phyloP scores from a whole-genome alignment of 2,888 invertebrate species.

The Zonitis immaculata region DNA sequence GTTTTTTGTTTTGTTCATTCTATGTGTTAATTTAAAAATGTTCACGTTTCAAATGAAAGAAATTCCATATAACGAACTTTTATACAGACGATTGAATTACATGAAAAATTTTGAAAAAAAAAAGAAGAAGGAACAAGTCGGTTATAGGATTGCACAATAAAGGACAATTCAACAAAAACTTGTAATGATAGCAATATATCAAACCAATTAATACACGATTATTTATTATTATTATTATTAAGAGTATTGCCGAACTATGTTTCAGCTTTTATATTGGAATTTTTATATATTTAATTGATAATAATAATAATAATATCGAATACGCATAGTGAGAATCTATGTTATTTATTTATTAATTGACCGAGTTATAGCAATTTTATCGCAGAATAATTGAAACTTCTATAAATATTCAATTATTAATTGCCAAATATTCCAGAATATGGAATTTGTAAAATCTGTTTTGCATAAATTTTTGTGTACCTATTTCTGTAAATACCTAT shows the following conservation, averaged over 20 bases:
- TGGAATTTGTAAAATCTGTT: too few species aligned
- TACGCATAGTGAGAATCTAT: too few species aligned
- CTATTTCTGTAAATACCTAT: too few species aligned
- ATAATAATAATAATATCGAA: too few species aligned
- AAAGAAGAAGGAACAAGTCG: conserved; percentile 35
- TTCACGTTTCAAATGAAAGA: conserved; percentile 37
- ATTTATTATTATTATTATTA: conserved; percentile 48
- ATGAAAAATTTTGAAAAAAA: conserved; percentile 31
- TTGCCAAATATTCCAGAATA: too few species aligned
- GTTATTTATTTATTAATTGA: too few species aligned
- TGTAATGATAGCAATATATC: conserved; percentile 47
- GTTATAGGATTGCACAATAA: conserved; percentile 44
- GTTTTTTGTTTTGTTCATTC: conserved; percentile 28
- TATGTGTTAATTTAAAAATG: conserved; percentile 29
- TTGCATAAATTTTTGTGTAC: too few species aligned
- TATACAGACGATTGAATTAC: too few species aligned
- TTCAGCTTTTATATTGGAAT: background rate
- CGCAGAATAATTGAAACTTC: too few species aligned
- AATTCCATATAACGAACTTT: conserved; percentile 40
- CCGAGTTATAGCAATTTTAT: too few species aligned
- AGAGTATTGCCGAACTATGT: conserved; percentile 44
- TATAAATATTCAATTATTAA: too few species aligned
- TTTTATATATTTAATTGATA: background rate
- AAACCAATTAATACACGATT: conserved; percentile 49
- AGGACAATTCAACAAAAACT: conserved; percentile 45